Percentiles rank a stretch among this genome's conserved stretches.
These are phyloP conservation scores for Haemorhous mexicanus DNA, from an alignment of 2,113 vertebrate species.

Conservation along the genomic window DNA sequence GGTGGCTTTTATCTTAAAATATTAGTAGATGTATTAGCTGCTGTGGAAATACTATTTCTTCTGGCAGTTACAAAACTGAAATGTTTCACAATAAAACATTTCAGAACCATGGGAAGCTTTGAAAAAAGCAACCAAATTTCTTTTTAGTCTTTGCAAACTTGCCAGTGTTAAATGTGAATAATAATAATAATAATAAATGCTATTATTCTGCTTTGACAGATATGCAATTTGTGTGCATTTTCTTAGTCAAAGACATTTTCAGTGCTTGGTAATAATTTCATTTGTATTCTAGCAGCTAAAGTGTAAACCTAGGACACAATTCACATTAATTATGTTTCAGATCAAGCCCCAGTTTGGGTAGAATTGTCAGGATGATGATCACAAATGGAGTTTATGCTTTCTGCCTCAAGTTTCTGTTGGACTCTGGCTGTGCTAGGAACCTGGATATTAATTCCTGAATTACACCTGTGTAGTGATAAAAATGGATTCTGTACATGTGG, in stretches of 20 bases:
- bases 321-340: neutral
- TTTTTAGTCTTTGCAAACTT: neutral
- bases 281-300: neutral
- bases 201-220: neutral
- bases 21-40: neutral
- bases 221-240: neutral
- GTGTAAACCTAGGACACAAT: neutral
- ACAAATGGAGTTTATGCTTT: neutral
- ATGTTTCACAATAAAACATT: neutral
- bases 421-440: neutral
- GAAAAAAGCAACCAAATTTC: neutral
- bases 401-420: neutral
- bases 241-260: neutral
- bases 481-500: neutral
- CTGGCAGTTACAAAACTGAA: neutral
- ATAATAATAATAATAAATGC: neutral
- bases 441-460: neutral
- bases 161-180: neutral
- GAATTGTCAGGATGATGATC: neutral
- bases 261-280: neutral
- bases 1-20: neutral
- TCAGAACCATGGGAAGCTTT: neutral
- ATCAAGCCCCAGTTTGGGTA: neutral
- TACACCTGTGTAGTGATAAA: neutral
- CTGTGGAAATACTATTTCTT: neutral